Evolutionary conservation across 2,888 invertebrate species (phyloP).

Genomic region (Philereme transversata): DNA sequence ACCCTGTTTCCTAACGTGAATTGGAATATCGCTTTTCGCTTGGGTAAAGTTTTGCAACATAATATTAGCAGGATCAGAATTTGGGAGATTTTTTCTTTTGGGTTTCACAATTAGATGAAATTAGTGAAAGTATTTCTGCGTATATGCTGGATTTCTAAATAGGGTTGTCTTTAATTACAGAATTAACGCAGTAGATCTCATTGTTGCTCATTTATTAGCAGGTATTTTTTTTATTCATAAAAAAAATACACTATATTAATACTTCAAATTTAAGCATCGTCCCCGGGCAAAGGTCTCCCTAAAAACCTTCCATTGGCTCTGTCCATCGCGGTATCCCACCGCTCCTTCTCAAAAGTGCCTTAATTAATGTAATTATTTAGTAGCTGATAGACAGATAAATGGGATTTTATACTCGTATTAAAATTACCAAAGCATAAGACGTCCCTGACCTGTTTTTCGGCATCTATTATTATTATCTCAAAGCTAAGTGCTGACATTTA

Average conservation of each 20-base stretch:
- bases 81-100: conserved; percentile 23
- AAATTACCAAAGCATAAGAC: neutral
- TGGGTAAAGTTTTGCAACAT: conserved; percentile 39
- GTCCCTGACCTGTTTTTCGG: conserved; percentile 18
- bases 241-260: no score
- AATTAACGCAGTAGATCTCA: no score
- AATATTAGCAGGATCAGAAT: conserved; percentile 30
- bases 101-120: conserved; percentile 1
- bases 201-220: no score
- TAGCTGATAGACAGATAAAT: no score
- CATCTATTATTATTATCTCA: neutral
- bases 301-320: no score
- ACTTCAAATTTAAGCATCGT: no score
- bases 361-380: no score
- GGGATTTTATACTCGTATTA: no score
- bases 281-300: no score
- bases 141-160: neutral
- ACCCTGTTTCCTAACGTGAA: conserved; percentile 54
- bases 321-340: no score
- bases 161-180: neutral
- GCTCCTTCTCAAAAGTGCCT: no score
- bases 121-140: neutral
- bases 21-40: conserved; percentile 49
- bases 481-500: conserved; percentile 8
- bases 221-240: no score